A percentile compares a stretch with the other conserved stretches of the same genome.
Evolutionary conservation across 2,888 invertebrate species (phyloP).

Genomic region (Lasius fuliginosus): DNA sequence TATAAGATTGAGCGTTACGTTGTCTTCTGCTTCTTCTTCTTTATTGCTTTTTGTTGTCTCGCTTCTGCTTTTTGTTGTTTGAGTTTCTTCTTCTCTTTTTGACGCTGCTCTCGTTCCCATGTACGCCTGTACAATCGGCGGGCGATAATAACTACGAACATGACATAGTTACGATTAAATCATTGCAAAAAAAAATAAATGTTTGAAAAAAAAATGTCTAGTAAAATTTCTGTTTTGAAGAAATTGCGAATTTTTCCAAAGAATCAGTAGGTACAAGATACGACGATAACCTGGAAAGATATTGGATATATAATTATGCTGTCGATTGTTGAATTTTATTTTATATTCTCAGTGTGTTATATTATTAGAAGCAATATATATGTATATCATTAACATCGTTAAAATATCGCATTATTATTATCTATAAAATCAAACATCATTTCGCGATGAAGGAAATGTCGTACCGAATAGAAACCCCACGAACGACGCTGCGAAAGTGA

Average conservation of each 20-base stretch:
- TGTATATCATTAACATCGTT: background rate
- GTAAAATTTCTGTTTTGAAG: conserved; percentile 16
- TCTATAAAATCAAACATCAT: background rate
- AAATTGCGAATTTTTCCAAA: background rate
- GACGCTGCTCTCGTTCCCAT: conserved; percentile 91
- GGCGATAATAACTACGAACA: conserved; percentile 93
- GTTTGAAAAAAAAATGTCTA: conserved; percentile 8
- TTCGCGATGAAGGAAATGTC: conserved; percentile 3
- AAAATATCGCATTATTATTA: background rate
- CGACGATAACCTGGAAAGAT: background rate
- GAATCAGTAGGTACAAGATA: background rate
- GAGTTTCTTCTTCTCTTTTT: conserved; percentile 92
- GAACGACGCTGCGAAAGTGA: conserved; percentile 58
- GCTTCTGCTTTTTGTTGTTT: conserved; percentile 90
- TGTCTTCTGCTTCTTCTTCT: conserved; percentile 86
- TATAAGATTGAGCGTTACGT: background rate
- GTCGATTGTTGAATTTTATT: background rate
- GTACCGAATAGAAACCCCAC: conserved; percentile 66
- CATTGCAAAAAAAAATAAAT: background rate
- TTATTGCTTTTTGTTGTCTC: conserved; percentile 92
- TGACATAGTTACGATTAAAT: background rate
- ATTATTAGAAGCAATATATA: background rate
- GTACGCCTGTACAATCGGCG: conserved; percentile 94
- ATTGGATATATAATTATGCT: background rate
- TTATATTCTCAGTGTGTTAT: background rate